Base-by-base conservation (phyloP, 53 echinoderm and acorn worm genomes). In the Echinarachnius parma region DNA sequence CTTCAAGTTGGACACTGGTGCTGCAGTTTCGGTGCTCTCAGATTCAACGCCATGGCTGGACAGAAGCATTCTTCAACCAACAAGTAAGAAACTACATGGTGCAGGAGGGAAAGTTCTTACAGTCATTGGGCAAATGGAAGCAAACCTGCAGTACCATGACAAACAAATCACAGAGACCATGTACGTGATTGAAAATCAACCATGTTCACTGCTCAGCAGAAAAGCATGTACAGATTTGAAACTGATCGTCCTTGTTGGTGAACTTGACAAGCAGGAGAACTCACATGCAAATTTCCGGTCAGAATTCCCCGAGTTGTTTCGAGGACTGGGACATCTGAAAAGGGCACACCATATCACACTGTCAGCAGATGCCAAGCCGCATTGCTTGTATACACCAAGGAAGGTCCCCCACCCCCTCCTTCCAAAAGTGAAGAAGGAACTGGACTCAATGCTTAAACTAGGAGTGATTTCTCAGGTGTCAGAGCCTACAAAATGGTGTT, bases 1-100 rank as follows among this genome's bases (percentile, higher is more conserved):
- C 37, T 87, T 87, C 62, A 78, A 78, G 48, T 21, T 77, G n/a
- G 82, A 87, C 72, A 60, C 60, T 19, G 61, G 80, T 1, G 80
- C 80, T 2, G 69, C 67, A 45, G 80, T 54, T 5, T 22, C 80
- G 1, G 42, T 80, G 1, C 20, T 69, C 19, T 68, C 69, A 5
- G 80, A 68, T 59, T 19, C 16, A 2, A 54, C 37, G 2, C 28
- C 28, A 44, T 44, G 62, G 44, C 63, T 72, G 53, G 54, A 34
- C 34, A 22, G 21, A 50, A 28, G 33, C 13, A 79, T 11, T 8
- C 37, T 61, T 18, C 18, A 25, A 31, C 36, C 26, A 47, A 42
- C 77, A 11, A 71, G 60, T 16, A 56, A 56, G 25, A 28, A 19
- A 4, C 34, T 79, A n/a, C n/a, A 55, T 24, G 57, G 79, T 56